phyloP scores from a whole-genome alignment of 2,888 invertebrate species.

The Patella pellucida region DNA sequence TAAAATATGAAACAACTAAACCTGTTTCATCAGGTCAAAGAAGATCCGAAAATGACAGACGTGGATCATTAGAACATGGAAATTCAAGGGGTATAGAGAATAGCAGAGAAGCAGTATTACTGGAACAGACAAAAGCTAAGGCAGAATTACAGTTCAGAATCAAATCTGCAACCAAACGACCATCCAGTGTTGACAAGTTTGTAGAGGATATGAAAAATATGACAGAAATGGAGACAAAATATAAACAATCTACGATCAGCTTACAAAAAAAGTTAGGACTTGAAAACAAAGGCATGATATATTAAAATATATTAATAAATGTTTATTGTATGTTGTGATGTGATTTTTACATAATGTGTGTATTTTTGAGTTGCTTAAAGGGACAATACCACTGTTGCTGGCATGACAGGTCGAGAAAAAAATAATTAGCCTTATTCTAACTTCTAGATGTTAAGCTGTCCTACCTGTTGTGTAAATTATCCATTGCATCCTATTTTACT shows the following conservation, averaged over 20 bases:
- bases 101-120: background rate
- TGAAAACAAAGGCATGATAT: constrained; percentile 46
- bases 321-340: too few species aligned
- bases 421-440: too few species aligned
- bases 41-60: background rate
- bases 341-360: too few species aligned
- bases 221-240: constrained; percentile 55
- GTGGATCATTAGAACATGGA: background rate
- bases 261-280: constrained; percentile 61
- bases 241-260: constrained; percentile 48
- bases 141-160: constrained; percentile 44
- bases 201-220: constrained; percentile 51
- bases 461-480: too few species aligned
- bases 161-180: constrained; percentile 34
- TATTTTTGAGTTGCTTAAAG: too few species aligned
- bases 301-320: background rate
- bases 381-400: too few species aligned
- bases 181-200: constrained; percentile 54
- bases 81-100: background rate
- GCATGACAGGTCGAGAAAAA: too few species aligned
- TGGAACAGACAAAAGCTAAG: constrained; percentile 25
- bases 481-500: too few species aligned
- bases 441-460: too few species aligned
- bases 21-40: constrained; percentile 38
- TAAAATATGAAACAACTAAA: constrained; percentile 58